These are phyloP conservation scores for Neotoma lepida DNA, from an alignment of 2,113 vertebrate species.

Conservation along the genomic window DNA sequence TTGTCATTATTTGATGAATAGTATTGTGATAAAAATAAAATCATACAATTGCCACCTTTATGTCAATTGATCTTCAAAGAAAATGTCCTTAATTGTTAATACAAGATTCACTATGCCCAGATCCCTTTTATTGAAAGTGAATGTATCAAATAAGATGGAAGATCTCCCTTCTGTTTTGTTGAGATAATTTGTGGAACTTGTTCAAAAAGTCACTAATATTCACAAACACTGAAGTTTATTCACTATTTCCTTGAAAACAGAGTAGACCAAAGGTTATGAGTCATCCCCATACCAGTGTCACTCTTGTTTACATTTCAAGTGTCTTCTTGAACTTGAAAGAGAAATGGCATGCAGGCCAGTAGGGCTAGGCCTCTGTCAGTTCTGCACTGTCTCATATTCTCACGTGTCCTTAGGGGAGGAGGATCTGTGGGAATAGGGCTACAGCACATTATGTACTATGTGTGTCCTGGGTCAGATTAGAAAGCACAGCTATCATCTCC, in stretches of 20 bases:
- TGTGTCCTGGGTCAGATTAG: background rate
- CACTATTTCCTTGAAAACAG: background rate
- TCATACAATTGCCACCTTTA: background rate
- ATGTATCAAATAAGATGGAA: background rate
- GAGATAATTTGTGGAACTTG: background rate
- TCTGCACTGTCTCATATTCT: rapidly evolving
- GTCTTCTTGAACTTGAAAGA: background rate
- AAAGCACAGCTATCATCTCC: background rate
- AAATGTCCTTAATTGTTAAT: background rate
- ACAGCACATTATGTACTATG: background rate
- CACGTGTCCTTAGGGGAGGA: background rate
- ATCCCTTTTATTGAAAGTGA: background rate
- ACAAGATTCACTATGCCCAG: background rate
- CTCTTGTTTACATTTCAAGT: background rate
- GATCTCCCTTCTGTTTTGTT: background rate
- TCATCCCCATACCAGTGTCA: background rate
- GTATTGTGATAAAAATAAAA: background rate
- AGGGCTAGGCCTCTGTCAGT: rapidly evolving
- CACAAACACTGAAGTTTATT: background rate
- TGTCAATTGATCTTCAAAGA: background rate
- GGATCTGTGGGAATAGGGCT: background rate
- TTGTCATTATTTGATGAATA: background rate
- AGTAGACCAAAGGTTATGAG: background rate
- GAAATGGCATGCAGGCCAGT: background rate
- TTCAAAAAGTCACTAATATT: background rate